Evolutionary conservation across 2,888 invertebrate genomes (phyloP).

Genomic region (Xestoiulus laeticollis): DNA sequence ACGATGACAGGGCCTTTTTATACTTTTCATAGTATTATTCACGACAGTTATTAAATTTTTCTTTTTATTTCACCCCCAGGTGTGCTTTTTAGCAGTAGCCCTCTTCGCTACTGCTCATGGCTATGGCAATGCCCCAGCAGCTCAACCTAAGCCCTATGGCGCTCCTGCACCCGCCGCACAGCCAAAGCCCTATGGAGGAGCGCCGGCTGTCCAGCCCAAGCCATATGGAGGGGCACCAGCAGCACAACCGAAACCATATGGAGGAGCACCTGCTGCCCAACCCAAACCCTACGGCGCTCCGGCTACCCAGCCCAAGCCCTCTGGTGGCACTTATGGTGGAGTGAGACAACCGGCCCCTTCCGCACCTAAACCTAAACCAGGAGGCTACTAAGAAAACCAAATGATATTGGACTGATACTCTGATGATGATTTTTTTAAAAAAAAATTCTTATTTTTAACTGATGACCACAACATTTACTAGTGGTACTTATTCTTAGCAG

Average conservation of each 20-base stretch:
- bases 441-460: neutral
- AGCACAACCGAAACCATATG: neutral
- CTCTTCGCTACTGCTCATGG: neutral
- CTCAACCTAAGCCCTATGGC: neutral
- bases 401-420: neutral
- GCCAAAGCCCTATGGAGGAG: neutral
- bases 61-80: neutral
- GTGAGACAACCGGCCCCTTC: neutral
- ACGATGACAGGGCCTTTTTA: neutral
- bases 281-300: neutral
- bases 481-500: neutral
- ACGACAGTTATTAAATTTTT: neutral
- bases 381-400: neutral
- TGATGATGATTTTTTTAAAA: neutral
- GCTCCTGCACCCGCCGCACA: neutral
- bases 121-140: neutral
- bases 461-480: neutral
- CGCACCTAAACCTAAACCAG: neutral
- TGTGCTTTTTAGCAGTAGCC: neutral
- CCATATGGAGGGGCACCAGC: conserved; percentile 9
- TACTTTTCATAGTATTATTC: neutral
- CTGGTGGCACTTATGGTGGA: neutral
- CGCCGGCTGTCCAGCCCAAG: neutral
- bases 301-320: neutral
- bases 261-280: neutral